Percentiles rank a stretch among this genome's conserved stretches.
Evolutionary conservation across 2,113 vertebrate species (phyloP).

Genomic region (Microcebus ravelobensis): DNA sequence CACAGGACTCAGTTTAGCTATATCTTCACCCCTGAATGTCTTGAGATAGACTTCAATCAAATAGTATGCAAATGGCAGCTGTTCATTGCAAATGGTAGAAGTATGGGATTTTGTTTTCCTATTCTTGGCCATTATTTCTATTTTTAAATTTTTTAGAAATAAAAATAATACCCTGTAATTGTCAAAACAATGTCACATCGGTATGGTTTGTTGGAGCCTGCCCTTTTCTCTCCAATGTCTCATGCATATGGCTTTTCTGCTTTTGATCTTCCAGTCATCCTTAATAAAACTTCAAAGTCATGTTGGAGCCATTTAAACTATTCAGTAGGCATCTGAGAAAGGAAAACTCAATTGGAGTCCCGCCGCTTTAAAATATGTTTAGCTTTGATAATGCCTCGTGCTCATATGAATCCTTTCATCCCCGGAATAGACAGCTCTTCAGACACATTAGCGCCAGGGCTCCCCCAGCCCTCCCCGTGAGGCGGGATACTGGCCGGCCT

Average conservation of each 20-base stretch:
- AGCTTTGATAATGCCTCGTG: conserved; percentile 69
- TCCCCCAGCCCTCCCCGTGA: not conserved
- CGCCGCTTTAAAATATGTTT: conserved; percentile 59
- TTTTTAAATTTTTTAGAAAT: not conserved
- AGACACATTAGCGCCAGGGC: not conserved
- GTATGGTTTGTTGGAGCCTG: too few species aligned
- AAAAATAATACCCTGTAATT: not conserved
- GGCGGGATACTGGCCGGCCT: not conserved
- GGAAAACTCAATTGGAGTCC: conserved; percentile 47
- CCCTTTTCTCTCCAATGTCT: not conserved
- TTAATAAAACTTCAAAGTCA: conserved; percentile 73
- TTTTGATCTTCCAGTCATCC: conserved; percentile 38
- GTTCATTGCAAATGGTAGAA: not conserved
- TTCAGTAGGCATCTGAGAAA: conserved; percentile 55
- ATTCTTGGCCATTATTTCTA: not conserved
- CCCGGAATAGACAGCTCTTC: conserved; percentile 42
- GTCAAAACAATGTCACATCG: not conserved
- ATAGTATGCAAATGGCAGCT: not conserved
- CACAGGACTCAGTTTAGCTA: not conserved
- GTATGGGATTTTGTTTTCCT: not conserved
- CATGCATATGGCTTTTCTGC: not conserved
- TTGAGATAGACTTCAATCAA: not conserved
- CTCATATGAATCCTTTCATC: conserved; percentile 54
- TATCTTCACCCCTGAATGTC: not conserved
- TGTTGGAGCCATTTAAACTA: conserved; percentile 36